These are phyloP conservation scores for Campoplex capitator DNA, from an alignment of 2,888 invertebrate genomes.

Conservation along the genomic window DNA sequence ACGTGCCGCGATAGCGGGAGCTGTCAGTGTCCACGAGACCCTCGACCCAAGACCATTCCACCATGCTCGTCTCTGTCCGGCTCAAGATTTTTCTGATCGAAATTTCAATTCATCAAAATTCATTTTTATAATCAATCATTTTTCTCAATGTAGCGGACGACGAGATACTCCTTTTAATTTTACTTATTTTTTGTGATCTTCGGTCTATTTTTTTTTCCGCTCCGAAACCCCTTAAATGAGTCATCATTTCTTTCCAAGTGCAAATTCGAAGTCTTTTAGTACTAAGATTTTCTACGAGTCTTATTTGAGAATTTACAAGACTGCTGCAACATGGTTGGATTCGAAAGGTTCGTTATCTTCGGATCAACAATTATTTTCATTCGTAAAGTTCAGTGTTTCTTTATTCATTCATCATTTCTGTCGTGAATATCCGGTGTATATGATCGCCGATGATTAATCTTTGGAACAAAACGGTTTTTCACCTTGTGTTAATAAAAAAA, in stretches of 20 bases:
- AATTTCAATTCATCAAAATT: constrained; percentile 29
- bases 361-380: not conserved
- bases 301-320: constrained; percentile 50
- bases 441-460: too few species aligned
- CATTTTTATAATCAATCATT: not conserved
- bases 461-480: too few species aligned
- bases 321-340: constrained; percentile 77
- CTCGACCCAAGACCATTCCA: constrained; percentile 70
- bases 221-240: not conserved
- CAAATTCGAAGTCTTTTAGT: not conserved
- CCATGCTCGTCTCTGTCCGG: constrained; percentile 65
- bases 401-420: not conserved
- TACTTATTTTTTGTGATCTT: not conserved
- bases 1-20: constrained; percentile 67
- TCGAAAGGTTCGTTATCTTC: constrained; percentile 73
- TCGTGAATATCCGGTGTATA: too few species aligned
- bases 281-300: not conserved
- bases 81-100: constrained; percentile 37
- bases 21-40: constrained; percentile 77
- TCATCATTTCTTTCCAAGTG: constrained; percentile 25
- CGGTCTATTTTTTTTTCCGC: not conserved
- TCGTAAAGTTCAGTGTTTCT: not conserved
- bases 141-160: not conserved
- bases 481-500: too few species aligned
- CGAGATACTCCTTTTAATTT: not conserved